Conservation (phyloP, 2,113 vertebrate species). For the Limanda limanda region DNA sequence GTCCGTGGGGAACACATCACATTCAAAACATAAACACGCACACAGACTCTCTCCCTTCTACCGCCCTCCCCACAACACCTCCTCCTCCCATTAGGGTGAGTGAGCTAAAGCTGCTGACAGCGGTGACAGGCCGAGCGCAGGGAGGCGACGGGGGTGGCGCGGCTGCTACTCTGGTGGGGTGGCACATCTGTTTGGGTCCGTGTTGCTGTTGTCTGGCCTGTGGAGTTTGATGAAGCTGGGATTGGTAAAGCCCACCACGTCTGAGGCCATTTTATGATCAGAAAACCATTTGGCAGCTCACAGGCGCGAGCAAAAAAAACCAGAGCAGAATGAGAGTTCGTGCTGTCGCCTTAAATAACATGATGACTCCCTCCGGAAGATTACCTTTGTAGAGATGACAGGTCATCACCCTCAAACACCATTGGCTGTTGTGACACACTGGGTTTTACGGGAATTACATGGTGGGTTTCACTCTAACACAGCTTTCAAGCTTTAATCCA, state of each 20-base stretch:
- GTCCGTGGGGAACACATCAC: slow-evolving; percentile 60
- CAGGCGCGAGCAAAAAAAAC: slow-evolving; percentile 10
- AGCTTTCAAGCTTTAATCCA: slow-evolving; percentile 16
- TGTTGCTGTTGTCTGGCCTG: slow-evolving; percentile 34
- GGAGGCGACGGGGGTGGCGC: slow-evolving; percentile 18
- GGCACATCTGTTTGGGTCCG: slow-evolving; percentile 63
- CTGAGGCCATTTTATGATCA: slow-evolving; percentile 39
- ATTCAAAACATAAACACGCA: slow-evolving; percentile 37
- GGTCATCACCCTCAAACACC: slow-evolving; percentile 18
- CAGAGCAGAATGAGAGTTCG: neutral
- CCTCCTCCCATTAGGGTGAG: slow-evolving; percentile 58
- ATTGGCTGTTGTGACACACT: slow-evolving; percentile 1
- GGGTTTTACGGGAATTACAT: slow-evolving; percentile 15
- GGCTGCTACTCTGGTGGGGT: slow-evolving; percentile 21
- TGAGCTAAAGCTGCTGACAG: slow-evolving; percentile 65
- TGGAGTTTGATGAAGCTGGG: slow-evolving; percentile 29
- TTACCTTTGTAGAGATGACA: slow-evolving; percentile 20
- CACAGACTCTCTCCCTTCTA: slow-evolving; percentile 13
- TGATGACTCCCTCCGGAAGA: slow-evolving; percentile 18
- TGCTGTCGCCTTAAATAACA: slow-evolving; percentile 5
- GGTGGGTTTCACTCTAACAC: neutral
- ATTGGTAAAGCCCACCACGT: slow-evolving; percentile 20
- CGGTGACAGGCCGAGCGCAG: slow-evolving; percentile 52
- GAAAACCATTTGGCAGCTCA: slow-evolving; percentile 45
- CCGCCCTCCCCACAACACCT: slow-evolving; percentile 27